These are phyloP conservation scores for Calidris pygmaea DNA, from an alignment of 2,113 vertebrate species.

Conservation along the genomic window DNA sequence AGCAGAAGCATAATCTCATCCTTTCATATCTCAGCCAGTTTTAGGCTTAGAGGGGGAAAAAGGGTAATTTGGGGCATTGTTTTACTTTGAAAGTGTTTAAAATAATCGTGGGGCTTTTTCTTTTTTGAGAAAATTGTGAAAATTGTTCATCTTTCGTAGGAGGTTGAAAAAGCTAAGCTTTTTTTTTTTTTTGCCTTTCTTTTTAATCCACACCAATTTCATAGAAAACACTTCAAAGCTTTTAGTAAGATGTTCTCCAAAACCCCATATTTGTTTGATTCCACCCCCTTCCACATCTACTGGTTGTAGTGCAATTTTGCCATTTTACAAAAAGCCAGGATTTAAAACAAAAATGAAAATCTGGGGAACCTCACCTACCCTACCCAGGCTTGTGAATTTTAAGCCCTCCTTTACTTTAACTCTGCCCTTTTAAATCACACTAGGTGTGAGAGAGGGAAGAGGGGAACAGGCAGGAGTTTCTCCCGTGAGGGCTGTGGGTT, in stretches of 20 bases:
- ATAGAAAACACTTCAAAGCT: neutral
- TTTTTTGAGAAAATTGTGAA: neutral
- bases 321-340: neutral
- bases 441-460: accelerated
- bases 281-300: neutral
- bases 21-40: conserved; percentile 56
- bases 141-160: neutral
- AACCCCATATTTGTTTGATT: accelerated
- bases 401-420: neutral
- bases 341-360: neutral
- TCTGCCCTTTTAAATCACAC: accelerated
- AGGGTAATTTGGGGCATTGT: conserved; percentile 1
- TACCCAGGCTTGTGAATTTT: too few species aligned
- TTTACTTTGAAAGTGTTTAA: conserved; percentile 21
- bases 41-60: neutral
- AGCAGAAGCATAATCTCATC: conserved; percentile 31
- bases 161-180: neutral
- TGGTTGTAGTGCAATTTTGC: accelerated
- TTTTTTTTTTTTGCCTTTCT: neutral
- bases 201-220: neutral
- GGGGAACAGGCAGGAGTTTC: too few species aligned
- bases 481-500: accelerated
- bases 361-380: too few species aligned
- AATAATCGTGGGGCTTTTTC: neutral
- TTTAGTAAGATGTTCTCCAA: neutral